Percentiles rank a stretch among this genome's conserved stretches.
Conservation (phyloP, 2,797 vertebrate species). For the Chiroxiphia lanceolata region DNA sequence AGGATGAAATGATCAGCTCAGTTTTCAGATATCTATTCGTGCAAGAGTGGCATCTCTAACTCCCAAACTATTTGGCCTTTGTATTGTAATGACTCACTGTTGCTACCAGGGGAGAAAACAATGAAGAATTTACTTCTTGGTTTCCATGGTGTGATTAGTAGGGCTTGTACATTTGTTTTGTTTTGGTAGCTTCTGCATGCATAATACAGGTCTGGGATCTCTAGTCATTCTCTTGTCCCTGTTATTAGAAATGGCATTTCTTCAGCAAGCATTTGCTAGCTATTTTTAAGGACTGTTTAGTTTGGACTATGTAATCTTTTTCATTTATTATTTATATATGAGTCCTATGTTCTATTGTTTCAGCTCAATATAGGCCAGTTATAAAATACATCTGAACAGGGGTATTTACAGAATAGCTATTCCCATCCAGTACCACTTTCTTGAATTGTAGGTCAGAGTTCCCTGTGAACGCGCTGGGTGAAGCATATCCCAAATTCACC, state of each 20-base stretch:
- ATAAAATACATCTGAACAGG: not conserved
- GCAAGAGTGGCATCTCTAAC: not conserved
- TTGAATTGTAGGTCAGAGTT: not conserved
- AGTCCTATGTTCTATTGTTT: not conserved
- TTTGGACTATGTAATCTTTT: not conserved
- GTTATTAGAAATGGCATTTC: not conserved
- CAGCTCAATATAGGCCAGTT: not conserved
- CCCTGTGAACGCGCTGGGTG: fast-evolving
- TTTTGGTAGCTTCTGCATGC: not conserved
- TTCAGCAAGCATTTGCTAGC: not conserved
- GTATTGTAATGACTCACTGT: not conserved
- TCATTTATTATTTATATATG: not conserved
- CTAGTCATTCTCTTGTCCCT: not conserved
- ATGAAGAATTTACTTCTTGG: not conserved
- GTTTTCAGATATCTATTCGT: not conserved
- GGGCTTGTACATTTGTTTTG: not conserved
- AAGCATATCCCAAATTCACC: not conserved
- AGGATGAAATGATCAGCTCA: not conserved
- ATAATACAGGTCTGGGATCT: not conserved
- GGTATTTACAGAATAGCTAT: not conserved
- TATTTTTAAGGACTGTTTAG: not conserved
- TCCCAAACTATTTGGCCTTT: not conserved
- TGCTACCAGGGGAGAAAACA: not conserved
- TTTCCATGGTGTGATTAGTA: not conserved
- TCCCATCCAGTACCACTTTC: not conserved